Conservation (phyloP, 2,797 vertebrate species). For the Pogonophryne albipinna region DNA sequence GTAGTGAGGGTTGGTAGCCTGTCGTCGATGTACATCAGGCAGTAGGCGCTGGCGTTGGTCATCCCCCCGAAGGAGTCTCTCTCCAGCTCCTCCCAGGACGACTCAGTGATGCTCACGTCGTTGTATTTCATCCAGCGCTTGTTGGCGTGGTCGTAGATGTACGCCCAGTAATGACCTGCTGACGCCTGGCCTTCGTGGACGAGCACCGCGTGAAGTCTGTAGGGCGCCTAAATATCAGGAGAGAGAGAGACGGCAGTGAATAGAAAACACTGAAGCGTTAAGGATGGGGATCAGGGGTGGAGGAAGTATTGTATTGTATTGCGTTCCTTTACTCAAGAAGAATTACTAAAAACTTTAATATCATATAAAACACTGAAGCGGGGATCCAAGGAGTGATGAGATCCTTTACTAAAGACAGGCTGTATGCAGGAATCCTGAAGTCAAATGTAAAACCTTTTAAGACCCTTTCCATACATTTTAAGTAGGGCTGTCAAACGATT, state of each 20-base stretch:
- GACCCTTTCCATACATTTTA: too few relatives aligned
- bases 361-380: too few relatives aligned
- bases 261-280: neutral
- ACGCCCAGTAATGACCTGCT: constrained; percentile 98
- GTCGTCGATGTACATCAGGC: constrained; percentile 95
- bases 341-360: too few relatives aligned
- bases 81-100: constrained; percentile 95
- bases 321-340: too few relatives aligned
- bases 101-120: constrained; percentile 92
- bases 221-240: constrained; percentile 87
- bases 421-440: too few relatives aligned
- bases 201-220: constrained; percentile 93
- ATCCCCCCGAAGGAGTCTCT: constrained; percentile 95
- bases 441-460: too few relatives aligned
- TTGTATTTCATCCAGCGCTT: constrained; percentile 96
- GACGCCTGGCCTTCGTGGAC: constrained; percentile 98
- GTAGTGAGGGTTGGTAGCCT: constrained; percentile 80
- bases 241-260: neutral
- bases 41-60: constrained; percentile 97
- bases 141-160: constrained; percentile 89
- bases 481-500: too few relatives aligned
- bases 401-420: too few relatives aligned
- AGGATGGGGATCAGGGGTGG: neutral
- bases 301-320: too few relatives aligned
- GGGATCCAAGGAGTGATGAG: too few relatives aligned